Evolutionary conservation across 2,888 invertebrate genomes (phyloP).

Genomic region (Metacarcinus magister): DNA sequence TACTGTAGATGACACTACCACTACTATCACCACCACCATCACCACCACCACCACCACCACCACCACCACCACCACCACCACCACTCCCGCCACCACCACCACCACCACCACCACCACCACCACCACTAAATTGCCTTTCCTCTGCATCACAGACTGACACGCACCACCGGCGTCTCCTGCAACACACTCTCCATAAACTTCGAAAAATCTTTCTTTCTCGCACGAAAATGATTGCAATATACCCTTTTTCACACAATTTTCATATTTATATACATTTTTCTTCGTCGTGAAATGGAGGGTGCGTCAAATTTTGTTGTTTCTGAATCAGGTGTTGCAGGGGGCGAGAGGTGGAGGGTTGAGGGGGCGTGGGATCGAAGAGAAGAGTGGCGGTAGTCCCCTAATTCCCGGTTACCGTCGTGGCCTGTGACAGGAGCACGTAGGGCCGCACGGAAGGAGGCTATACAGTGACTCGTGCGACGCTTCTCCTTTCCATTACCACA

Average conservation of each 20-base stretch:
- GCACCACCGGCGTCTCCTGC: not conserved
- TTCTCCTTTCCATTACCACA: not conserved
- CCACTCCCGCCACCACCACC: not conserved
- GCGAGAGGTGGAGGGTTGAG: not conserved
- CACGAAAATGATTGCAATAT: not conserved
- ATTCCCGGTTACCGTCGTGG: not conserved
- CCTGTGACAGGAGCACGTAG: not conserved
- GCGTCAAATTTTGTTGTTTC: not conserved
- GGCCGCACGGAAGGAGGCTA: not conserved
- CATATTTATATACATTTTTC: constrained; percentile 27
- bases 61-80: not conserved
- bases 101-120: not conserved
- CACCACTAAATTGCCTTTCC: constrained; percentile 12
- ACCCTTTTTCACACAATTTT: constrained; percentile 9
- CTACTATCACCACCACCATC: not conserved
- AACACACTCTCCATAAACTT: not conserved
- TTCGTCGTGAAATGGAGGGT: not conserved
- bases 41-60: not conserved
- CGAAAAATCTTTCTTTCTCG: not conserved
- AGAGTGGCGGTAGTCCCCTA: not conserved
- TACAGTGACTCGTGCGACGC: not conserved
- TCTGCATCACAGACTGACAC: not conserved
- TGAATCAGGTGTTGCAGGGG: not conserved
- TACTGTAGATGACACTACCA: not conserved
- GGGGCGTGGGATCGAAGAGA: not conserved